phyloP scores from a whole-genome alignment of 2,888 invertebrate species.

The Lepidochitona cinerea region DNA sequence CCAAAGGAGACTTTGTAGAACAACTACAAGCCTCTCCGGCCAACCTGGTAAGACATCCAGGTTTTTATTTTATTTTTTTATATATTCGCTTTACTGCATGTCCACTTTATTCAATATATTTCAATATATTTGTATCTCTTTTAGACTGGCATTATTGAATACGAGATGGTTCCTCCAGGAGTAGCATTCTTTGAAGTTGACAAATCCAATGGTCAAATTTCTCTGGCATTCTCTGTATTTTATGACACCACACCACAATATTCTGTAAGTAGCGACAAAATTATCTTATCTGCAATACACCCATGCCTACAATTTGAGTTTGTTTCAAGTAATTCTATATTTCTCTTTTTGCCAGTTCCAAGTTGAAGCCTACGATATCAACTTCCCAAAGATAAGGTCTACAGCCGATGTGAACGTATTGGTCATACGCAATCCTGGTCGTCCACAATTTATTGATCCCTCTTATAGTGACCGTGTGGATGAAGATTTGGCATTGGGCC shows the following conservation, averaged over 20 bases:
- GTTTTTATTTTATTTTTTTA: too few species aligned
- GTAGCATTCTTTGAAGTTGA: not conserved
- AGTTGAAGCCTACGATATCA: conserved; percentile 55
- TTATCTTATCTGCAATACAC: too few species aligned
- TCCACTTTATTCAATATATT: too few species aligned
- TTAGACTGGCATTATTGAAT: not conserved
- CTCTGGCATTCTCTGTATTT: not conserved
- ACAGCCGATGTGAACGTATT: conserved; percentile 44
- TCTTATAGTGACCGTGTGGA: conserved; percentile 41
- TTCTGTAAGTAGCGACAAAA: not conserved
- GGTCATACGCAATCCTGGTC: conserved; percentile 56
- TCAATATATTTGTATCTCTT: not conserved
- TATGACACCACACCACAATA: not conserved
- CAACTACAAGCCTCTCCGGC: not conserved
- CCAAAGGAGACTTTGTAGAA: not conserved
- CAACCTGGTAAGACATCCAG: too few species aligned
- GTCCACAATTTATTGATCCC: conserved; percentile 44
- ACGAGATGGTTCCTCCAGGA: not conserved
- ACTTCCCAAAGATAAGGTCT: conserved; percentile 46
- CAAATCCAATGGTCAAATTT: not conserved
- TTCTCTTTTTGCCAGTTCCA: conserved; percentile 39
- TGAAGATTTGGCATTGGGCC: conserved; percentile 46
- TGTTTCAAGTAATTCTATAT: not conserved
- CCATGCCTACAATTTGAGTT: too few species aligned
- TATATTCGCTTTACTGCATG: not conserved